Evolutionary conservation across 2,888 invertebrate species (phyloP).

Genomic region (Catocala sponsa): DNA sequence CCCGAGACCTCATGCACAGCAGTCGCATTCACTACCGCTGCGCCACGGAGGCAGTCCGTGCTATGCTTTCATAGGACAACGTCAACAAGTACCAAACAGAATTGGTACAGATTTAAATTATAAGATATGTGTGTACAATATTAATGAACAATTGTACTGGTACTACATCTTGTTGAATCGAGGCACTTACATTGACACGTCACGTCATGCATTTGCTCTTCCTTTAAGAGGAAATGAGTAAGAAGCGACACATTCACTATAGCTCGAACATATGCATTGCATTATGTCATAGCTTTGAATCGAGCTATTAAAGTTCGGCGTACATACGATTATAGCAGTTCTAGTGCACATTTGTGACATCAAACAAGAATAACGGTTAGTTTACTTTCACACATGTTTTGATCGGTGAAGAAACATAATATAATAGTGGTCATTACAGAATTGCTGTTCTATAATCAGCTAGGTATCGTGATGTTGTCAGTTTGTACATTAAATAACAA

Average conservation of each 20-base stretch:
- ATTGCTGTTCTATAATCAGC: too few species aligned
- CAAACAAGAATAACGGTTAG: neutral
- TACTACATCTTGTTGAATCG: too few species aligned
- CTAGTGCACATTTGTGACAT: neutral
- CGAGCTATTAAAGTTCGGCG: slow-evolving; percentile 9
- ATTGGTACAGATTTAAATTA: too few species aligned
- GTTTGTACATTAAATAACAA: too few species aligned
- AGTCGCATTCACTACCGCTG: too few species aligned
- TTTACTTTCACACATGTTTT: neutral
- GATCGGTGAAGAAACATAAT: neutral
- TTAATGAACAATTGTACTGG: too few species aligned
- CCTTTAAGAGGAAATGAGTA: slow-evolving; percentile 20
- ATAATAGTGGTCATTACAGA: neutral
- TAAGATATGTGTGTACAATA: too few species aligned
- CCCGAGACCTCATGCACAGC: too few species aligned
- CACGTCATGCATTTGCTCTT: slow-evolving; percentile 15
- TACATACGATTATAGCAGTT: slow-evolving; percentile 1
- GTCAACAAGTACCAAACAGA: too few species aligned
- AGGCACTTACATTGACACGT: slow-evolving; percentile 16
- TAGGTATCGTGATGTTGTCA: too few species aligned
- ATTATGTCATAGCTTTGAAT: slow-evolving; percentile 10
- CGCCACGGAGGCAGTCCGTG: too few species aligned
- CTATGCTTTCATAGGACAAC: too few species aligned
- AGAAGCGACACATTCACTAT: slow-evolving; percentile 16
- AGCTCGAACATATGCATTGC: slow-evolving; percentile 13